These are phyloP conservation scores for Trichopria drosophilae DNA, from an alignment of 2,888 invertebrate genomes.

Conservation along the genomic window DNA sequence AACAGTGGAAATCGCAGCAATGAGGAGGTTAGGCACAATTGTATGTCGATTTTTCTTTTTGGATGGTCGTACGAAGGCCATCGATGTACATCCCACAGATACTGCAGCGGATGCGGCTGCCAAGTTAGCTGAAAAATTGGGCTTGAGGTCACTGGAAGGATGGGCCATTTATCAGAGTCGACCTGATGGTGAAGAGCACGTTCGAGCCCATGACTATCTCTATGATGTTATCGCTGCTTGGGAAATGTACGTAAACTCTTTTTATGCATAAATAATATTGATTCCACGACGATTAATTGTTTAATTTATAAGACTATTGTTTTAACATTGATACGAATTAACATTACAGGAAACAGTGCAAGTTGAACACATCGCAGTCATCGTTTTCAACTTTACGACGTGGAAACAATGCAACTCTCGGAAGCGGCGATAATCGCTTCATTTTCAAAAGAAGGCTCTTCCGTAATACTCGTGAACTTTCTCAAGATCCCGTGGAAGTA, in stretches of 20 bases:
- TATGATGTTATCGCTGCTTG: slow-evolving; percentile 94
- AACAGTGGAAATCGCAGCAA: slow-evolving; percentile 90
- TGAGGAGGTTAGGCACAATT: slow-evolving; percentile 87
- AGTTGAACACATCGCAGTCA: slow-evolving; percentile 60
- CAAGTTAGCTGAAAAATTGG: slow-evolving; percentile 85
- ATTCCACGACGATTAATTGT: slow-evolving; percentile 3
- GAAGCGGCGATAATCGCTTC: slow-evolving; percentile 87
- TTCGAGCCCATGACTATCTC: slow-evolving; percentile 86
- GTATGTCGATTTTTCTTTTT: slow-evolving; percentile 93
- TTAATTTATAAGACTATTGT: slow-evolving; percentile 11
- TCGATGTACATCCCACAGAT: slow-evolving; percentile 93
- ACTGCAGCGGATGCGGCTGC: slow-evolving; percentile 89
- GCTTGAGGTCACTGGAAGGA: slow-evolving; percentile 81
- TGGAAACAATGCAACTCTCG: slow-evolving; percentile 68
- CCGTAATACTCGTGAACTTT: slow-evolving; percentile 83
- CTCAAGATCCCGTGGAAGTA: slow-evolving; percentile 93
- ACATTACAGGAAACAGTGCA: slow-evolving; percentile 62
- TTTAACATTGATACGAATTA: slow-evolving; percentile 21
- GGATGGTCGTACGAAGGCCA: slow-evolving; percentile 92
- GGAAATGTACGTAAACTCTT: slow-evolving; percentile 72
- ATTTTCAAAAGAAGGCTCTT: slow-evolving; percentile 90
- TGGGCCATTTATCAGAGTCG: slow-evolving; percentile 94
- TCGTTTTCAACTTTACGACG: slow-evolving; percentile 63
- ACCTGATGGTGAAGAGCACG: slow-evolving; percentile 85
- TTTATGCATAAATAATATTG: slow-evolving; percentile 5